Evolutionary conservation across 2,888 invertebrate species (phyloP).

Genomic region (Galerucella nymphaeae): DNA sequence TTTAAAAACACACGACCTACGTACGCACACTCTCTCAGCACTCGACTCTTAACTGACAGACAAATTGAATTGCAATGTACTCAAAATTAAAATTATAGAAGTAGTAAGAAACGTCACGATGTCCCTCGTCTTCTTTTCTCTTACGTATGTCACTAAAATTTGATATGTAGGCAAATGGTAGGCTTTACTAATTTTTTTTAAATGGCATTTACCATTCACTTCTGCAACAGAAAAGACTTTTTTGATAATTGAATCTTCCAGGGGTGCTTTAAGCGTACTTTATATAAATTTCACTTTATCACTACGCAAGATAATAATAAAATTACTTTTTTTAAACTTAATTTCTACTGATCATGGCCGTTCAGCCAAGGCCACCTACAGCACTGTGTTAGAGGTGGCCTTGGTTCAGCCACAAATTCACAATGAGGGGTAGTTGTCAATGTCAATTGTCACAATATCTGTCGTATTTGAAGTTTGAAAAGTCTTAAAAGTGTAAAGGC

Average conservation of each 20-base stretch:
- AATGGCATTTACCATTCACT: too few species aligned
- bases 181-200: neutral
- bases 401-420: neutral
- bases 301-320: too few species aligned
- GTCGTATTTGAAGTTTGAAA: neutral
- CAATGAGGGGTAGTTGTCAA: neutral
- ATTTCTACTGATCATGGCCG: neutral
- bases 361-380: too few species aligned
- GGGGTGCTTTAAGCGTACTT: too few species aligned
- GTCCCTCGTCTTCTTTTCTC: conserved; percentile 18
- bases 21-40: conserved; percentile 15
- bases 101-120: conserved; percentile 25
- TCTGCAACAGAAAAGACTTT: too few species aligned
- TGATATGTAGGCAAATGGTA: neutral
- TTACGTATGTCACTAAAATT: neutral
- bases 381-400: too few species aligned
- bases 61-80: conserved; percentile 27
- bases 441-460: conserved; percentile 12
- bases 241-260: too few species aligned
- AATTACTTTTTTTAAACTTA: neutral
- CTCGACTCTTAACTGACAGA: conserved; percentile 25
- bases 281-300: too few species aligned
- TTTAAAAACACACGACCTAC: conserved; percentile 21
- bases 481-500: conserved; percentile 15
- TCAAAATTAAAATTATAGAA: conserved; percentile 17